Conservation (phyloP, 2,113 vertebrate genomes). For the Phycodurus eques region DNA sequence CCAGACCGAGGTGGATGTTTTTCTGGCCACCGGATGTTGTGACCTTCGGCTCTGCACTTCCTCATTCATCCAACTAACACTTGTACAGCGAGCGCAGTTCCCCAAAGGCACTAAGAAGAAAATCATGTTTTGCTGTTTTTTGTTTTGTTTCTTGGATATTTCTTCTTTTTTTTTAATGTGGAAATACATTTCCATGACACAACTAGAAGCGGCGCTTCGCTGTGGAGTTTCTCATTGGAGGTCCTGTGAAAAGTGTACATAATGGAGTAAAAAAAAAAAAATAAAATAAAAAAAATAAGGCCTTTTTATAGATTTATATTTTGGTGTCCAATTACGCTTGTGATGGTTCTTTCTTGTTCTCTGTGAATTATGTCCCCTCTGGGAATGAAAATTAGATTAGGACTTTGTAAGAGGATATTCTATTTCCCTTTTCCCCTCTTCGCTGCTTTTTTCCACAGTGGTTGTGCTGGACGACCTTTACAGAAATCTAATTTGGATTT, state of each 20-base stretch:
- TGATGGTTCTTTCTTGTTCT: conserved; percentile 75
- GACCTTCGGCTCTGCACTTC: conserved; percentile 49
- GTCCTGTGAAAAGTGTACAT: conserved; percentile 93
- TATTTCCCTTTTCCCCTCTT: conserved; percentile 54
- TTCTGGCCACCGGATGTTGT: conserved; percentile 40
- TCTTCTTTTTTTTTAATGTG: conserved; percentile 54
- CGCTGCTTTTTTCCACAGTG: conserved; percentile 54
- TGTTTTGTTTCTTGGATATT: conserved; percentile 55
- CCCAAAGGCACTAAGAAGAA: conserved; percentile 68
- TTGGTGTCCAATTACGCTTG: conserved; percentile 78
- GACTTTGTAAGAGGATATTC: conserved; percentile 75
- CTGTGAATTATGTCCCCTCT: conserved; percentile 69
- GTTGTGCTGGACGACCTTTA: conserved; percentile 73
- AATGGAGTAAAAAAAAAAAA: conserved; percentile 79
- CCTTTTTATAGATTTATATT: conserved; percentile 83
- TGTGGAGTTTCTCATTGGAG: conserved; percentile 71
- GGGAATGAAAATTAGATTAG: conserved; percentile 78
- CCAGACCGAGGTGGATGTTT: conserved; percentile 48
- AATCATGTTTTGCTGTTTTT: conserved; percentile 56
- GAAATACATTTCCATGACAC: conserved; percentile 70
- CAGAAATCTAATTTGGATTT: conserved; percentile 73
- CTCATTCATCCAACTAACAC: conserved; percentile 54
- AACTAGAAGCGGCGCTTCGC: conserved; percentile 72
- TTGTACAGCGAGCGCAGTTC: conserved; percentile 60
- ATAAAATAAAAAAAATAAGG: conserved; percentile 60